These are phyloP conservation scores for Okapia johnstoni DNA, from an alignment of 2,113 vertebrate genomes.

Conservation along the genomic window DNA sequence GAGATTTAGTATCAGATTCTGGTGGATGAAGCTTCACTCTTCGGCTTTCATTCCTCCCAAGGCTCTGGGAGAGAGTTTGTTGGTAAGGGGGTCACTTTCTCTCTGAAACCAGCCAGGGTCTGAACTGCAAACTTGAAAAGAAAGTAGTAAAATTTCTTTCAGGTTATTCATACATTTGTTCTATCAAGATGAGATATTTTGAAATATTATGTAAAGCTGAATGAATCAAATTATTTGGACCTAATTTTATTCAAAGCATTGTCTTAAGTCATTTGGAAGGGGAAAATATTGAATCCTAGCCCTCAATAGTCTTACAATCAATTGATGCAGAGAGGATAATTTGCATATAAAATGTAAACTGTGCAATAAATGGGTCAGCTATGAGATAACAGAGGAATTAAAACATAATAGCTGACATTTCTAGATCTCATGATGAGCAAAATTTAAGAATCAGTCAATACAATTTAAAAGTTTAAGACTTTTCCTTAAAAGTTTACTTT, in stretches of 20 bases:
- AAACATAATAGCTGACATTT: background rate
- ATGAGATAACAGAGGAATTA: background rate
- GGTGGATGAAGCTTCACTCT: background rate
- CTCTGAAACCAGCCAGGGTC: background rate
- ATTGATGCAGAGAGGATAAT: background rate
- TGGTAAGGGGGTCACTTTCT: background rate
- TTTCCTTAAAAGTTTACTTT: background rate
- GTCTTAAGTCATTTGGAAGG: background rate
- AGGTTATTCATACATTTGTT: constrained; percentile 16
- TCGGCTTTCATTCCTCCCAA: constrained; percentile 4
- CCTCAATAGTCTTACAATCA: background rate
- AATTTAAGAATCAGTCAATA: background rate
- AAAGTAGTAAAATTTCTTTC: constrained; percentile 23
- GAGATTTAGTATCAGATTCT: background rate
- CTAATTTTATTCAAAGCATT: background rate
- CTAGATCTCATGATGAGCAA: background rate
- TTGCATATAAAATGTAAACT: background rate
- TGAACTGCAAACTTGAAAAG: background rate
- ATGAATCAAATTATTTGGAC: background rate
- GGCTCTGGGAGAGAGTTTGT: background rate
- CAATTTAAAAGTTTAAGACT: background rate
- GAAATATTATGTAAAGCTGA: constrained; percentile 17
- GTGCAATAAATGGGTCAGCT: background rate
- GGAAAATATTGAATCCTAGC: background rate
- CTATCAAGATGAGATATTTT: background rate